Base-by-base conservation (phyloP, 2,113 vertebrate species). In the Chlamydotis undulata region DNA sequence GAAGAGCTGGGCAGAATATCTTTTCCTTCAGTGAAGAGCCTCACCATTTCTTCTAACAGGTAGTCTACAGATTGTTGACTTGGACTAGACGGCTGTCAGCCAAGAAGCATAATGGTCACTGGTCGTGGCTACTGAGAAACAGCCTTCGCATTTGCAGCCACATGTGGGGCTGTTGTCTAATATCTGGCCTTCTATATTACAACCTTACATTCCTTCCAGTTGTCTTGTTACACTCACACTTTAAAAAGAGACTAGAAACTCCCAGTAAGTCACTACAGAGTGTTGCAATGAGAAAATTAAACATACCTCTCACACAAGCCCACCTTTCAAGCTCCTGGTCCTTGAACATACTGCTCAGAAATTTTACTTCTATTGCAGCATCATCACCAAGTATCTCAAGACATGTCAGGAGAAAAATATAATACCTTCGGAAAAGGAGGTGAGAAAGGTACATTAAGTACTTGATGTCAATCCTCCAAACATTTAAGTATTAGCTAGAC, bases 151-250 rank as follows among this genome's bases (percentile, higher is more conserved):
- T 4, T 19, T 12, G 17, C 71, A 83, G 60, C 16, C 14, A 2
- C 35, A 23, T 1, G 4, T 2, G 8, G 59, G 39, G 19, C 23
- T 61, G 43, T 0, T 60, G 33, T 13, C 6, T 14, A 47, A 56
- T 10, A 86, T 19, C 26, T 63, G 35, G 6, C 25, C 41, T 67
- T 53, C 59, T 41, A n/a, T 35, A n/a, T 14, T 13, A 35, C 26
- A 65, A 14, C 33, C 19, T 41, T 64, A 31, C 35, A 17, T 16
- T 52, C 77, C 59, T 77, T 61, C 26, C 69, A 60, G 55, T 11
- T 35, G 12, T 33, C 64, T 55, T 45, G 6, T 63, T 79, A 61
- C 19, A 25, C n/a, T 24, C 3, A 0, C 31, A 68, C 23, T 69
- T 59, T 59, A 88, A 61, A 77, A 52, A 74, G 45, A 47, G 25